These are phyloP conservation scores for Margaritifera margaritifera DNA, from an alignment of 2,888 invertebrate species.

Conservation along the genomic window DNA sequence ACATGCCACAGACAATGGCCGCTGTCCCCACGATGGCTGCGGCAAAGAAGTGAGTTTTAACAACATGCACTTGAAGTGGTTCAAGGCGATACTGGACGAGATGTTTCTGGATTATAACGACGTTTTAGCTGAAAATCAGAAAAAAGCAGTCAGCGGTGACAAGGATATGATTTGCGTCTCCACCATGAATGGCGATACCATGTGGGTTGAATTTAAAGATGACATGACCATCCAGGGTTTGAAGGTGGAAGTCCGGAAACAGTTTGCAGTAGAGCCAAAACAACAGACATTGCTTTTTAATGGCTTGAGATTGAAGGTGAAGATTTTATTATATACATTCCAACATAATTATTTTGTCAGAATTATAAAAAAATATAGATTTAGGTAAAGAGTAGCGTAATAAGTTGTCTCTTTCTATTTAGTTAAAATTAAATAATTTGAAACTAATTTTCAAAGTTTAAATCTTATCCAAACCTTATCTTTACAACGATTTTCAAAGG, in stretches of 20 bases:
- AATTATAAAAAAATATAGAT: too few relatives aligned
- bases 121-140: constrained; percentile 14
- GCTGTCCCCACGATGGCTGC: constrained; percentile 27
- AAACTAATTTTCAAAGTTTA: too few relatives aligned
- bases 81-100: constrained; percentile 23
- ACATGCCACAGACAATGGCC: constrained; percentile 12
- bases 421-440: too few relatives aligned
- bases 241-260: constrained; percentile 18
- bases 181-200: constrained; percentile 36
- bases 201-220: constrained; percentile 21
- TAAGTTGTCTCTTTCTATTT: too few relatives aligned
- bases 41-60: constrained; percentile 13
- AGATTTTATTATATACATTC: too few relatives aligned
- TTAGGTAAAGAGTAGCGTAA: too few relatives aligned
- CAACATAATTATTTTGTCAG: too few relatives aligned
- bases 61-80: constrained; percentile 16
- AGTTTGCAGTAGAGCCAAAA: constrained; percentile 17
- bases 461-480: too few relatives aligned
- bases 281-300: constrained; percentile 31
- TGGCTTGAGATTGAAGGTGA: constrained; percentile 27
- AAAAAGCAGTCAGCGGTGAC: constrained; percentile 3
- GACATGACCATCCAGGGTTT: constrained; percentile 21
- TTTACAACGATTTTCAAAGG: too few relatives aligned
- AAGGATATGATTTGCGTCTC: constrained; percentile 25
- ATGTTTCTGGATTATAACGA: constrained; percentile 35